Evolutionary conservation across 2,113 vertebrate species (phyloP).

Genomic region (Cygnus buccinator): DNA sequence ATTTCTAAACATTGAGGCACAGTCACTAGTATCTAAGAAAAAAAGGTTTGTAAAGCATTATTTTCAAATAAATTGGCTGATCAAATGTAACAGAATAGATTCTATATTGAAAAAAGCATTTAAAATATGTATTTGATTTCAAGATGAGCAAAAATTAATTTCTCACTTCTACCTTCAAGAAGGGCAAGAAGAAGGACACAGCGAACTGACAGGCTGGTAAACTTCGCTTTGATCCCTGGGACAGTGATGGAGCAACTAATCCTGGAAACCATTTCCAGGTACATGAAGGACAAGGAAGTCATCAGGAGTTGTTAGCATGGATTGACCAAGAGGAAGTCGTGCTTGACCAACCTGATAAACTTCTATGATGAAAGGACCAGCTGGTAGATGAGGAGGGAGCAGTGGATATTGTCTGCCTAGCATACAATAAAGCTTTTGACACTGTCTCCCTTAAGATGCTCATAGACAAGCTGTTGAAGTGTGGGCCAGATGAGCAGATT

Average conservation of each 20-base stretch:
- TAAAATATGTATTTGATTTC: neutral
- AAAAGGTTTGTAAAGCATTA: neutral
- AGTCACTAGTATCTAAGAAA: conserved; percentile 65
- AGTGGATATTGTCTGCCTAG: neutral
- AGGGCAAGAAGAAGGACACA: neutral
- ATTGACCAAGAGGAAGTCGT: neutral
- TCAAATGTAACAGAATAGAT: neutral
- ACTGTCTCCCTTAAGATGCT: neutral
- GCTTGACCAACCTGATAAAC: neutral
- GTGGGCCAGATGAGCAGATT: neutral
- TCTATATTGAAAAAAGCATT: neutral
- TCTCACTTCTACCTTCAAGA: neutral
- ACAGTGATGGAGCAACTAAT: neutral
- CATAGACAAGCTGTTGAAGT: neutral
- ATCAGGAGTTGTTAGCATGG: neutral
- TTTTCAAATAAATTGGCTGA: neutral
- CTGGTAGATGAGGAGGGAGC: neutral
- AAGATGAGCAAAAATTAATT: neutral
- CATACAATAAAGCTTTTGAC: neutral
- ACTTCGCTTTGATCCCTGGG: neutral
- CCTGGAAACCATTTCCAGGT: neutral
- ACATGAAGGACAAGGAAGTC: neutral
- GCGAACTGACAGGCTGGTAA: neutral
- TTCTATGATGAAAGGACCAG: neutral
- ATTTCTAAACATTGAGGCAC: conserved; percentile 77